A percentile compares a stretch with the other conserved stretches of the same genome.
Conservation (phyloP, 2,797 vertebrate species). For the Semotilus atromaculatus region DNA sequence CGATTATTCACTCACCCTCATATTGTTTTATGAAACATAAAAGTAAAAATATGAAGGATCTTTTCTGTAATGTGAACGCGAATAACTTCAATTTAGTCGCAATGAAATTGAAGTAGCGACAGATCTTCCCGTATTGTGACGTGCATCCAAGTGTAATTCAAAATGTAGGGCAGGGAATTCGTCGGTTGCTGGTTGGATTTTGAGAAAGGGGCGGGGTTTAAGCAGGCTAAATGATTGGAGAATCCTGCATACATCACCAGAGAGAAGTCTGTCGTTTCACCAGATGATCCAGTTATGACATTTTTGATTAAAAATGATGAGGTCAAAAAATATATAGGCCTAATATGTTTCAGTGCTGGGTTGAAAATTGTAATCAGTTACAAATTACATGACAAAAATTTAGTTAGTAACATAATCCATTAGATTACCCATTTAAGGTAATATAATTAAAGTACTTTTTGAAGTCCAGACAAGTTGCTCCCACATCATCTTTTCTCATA, state of each 20-base stretch:
- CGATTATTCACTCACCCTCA: not conserved
- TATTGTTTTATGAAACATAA: not conserved
- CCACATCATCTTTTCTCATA: slow-evolving; percentile 3
- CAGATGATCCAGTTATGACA: not conserved
- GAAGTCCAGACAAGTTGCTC: not conserved
- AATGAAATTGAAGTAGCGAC: not conserved
- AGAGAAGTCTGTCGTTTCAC: not conserved
- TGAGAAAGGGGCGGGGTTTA: not conserved
- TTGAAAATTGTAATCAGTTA: no score
- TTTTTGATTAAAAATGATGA: not conserved
- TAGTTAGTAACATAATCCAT: no score
- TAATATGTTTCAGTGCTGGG: no score
- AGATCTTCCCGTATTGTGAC: not conserved
- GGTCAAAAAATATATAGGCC: not conserved
- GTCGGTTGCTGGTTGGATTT: not conserved
- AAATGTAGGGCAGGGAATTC: not conserved
- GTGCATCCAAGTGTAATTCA: not conserved
- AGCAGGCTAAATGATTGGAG: no score
- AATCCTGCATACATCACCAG: not conserved
- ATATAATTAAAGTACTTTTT: no score
- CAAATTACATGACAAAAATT: no score
- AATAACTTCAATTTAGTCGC: no score
- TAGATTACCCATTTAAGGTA: no score
- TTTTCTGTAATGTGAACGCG: not conserved
- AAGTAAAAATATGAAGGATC: not conserved